Conservation (phyloP, 1,140 invertebrate genomes). For the Oedothorax gibbosus region DNA sequence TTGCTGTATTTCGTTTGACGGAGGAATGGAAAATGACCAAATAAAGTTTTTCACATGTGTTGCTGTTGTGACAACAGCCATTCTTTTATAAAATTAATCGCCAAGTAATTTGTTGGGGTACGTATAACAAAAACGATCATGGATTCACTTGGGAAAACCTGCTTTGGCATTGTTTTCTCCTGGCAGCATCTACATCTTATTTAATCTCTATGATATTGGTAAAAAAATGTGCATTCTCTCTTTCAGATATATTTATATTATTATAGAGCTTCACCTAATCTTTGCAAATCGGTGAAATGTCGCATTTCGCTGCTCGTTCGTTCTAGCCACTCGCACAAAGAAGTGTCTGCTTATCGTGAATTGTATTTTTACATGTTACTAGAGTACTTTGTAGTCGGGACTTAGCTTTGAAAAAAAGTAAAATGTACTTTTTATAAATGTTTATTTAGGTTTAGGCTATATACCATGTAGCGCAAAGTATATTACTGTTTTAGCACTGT, state of each 20-base stretch:
- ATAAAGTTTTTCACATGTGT: too few species aligned
- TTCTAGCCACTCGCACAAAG: constrained; percentile 57
- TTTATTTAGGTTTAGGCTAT: constrained; percentile 34
- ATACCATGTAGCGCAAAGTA: constrained; percentile 43
- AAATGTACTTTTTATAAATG: constrained; percentile 33
- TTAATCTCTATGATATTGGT: background rate
- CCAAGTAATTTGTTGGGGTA: too few species aligned
- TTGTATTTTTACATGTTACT: constrained; percentile 58
- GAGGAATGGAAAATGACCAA: too few species aligned
- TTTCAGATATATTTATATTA: background rate
- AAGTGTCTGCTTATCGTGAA: constrained; percentile 56
- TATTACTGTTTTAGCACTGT: constrained; percentile 37
- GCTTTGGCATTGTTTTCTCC: too few species aligned
- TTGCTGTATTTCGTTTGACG: too few species aligned
- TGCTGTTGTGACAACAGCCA: too few species aligned
- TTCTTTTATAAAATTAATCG: too few species aligned
- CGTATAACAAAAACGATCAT: too few species aligned
- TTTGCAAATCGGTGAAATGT: constrained; percentile 46
- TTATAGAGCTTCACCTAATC: constrained; percentile 55
- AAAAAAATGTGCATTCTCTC: background rate
- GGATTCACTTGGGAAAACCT: too few species aligned
- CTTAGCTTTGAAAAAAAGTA: constrained; percentile 41
- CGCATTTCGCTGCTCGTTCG: constrained; percentile 54
- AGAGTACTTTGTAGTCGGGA: constrained; percentile 56
- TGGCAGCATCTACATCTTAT: too few species aligned